Conservation (phyloP, 1,140 invertebrate species). For the Leucophenga varia region DNA sequence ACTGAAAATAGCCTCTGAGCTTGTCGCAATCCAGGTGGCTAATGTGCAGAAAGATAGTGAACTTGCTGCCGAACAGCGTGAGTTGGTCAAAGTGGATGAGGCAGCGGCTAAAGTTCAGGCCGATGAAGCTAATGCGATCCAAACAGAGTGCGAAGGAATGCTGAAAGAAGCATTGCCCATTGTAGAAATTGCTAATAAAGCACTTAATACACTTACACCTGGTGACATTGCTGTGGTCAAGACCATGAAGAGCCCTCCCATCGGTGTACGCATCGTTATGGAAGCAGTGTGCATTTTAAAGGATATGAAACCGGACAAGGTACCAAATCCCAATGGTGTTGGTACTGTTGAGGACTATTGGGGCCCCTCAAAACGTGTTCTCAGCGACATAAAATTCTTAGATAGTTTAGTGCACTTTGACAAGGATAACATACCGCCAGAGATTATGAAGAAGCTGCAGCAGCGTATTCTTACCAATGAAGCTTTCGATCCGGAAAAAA, state of each 20-base stretch:
- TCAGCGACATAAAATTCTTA: slow-evolving; percentile 90
- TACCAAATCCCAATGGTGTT: slow-evolving; percentile 72
- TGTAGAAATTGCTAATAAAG: slow-evolving; percentile 78
- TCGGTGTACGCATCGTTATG: slow-evolving; percentile 91
- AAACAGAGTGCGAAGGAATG: slow-evolving; percentile 93
- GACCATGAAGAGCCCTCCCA: slow-evolving; percentile 96
- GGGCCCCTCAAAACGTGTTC: slow-evolving; percentile 85
- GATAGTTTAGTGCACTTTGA: slow-evolving; percentile 83
- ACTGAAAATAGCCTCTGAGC: slow-evolving; percentile 76
- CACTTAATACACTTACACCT: slow-evolving; percentile 88
- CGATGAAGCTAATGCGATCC: slow-evolving; percentile 81
- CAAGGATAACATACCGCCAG: slow-evolving; percentile 85
- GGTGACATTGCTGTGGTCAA: slow-evolving; percentile 93
- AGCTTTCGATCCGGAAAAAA: slow-evolving; percentile 89
- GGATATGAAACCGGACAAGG: slow-evolving; percentile 59
- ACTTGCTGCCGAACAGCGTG: slow-evolving; percentile 64
- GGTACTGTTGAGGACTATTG: slow-evolving; percentile 86
- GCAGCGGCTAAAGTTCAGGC: slow-evolving; percentile 71
- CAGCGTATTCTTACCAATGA: slow-evolving; percentile 81
- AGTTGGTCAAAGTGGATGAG: slow-evolving; percentile 62
- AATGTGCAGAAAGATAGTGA: slow-evolving; percentile 68
- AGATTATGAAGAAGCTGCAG: slow-evolving; percentile 80
- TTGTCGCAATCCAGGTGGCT: slow-evolving; percentile 62
- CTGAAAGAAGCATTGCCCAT: slow-evolving; percentile 92
- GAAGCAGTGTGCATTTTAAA: slow-evolving; percentile 94